Evolutionary conservation across 2,888 invertebrate species (phyloP).

Genomic region (Biston betularia): DNA sequence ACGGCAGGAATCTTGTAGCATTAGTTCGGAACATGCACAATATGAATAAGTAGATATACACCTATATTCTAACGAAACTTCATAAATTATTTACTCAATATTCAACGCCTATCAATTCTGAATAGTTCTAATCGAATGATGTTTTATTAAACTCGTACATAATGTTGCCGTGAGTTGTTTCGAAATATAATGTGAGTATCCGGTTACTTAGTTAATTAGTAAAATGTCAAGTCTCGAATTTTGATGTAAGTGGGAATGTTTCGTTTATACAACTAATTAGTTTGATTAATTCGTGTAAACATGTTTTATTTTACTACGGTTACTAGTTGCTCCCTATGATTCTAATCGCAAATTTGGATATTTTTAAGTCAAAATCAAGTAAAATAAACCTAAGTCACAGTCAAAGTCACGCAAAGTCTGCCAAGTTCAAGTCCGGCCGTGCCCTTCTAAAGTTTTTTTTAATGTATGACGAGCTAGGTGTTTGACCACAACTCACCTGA

Average conservation of each 20-base stretch:
- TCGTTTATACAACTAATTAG: constrained; percentile 25
- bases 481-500: too few relatives aligned
- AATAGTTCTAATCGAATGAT: constrained; percentile 11
- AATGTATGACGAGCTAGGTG: too few relatives aligned
- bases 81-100: background rate
- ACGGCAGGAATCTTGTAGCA: too few relatives aligned
- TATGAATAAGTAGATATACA: too few relatives aligned
- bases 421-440: too few relatives aligned
- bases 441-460: too few relatives aligned
- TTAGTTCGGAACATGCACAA: too few relatives aligned
- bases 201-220: constrained; percentile 33
- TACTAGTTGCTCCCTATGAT: too few relatives aligned
- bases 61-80: background rate
- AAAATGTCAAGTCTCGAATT: constrained; percentile 28
- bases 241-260: constrained; percentile 21
- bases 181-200: constrained; percentile 28
- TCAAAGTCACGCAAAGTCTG: too few relatives aligned
- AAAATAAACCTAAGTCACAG: too few relatives aligned
- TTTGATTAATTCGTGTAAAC: constrained; percentile 22
- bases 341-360: too few relatives aligned
- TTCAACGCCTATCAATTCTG: constrained; percentile 4
- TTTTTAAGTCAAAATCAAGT: background rate
- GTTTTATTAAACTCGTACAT: constrained; percentile 14
- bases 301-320: background rate
- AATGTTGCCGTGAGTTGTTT: constrained; percentile 5